These are phyloP conservation scores for Aphelenchoides fujianensis DNA, from an alignment of 1,140 invertebrate species.

Conservation along the genomic window DNA sequence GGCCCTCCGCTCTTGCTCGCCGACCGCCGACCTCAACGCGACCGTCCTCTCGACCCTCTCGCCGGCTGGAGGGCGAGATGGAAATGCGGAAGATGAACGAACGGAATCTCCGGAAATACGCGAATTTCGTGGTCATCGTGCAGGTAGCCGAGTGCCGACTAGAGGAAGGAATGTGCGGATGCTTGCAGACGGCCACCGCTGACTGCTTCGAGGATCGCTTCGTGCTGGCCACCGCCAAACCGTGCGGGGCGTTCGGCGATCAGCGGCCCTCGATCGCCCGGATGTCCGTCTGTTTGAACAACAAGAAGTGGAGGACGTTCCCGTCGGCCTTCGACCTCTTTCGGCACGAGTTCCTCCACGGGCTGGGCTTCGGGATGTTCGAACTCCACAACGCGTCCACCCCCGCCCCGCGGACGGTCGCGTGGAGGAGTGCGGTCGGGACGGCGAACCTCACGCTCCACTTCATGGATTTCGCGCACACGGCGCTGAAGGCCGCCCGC, in stretches of 20 bases:
- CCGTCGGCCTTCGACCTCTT: conserved; percentile 29
- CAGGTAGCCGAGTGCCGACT: neutral
- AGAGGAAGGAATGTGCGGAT: no score
- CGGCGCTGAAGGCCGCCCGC: conserved; percentile 27
- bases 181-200: neutral
- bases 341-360: conserved; percentile 43
- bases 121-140: neutral
- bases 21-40: neutral
- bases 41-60: neutral
- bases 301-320: conserved; percentile 29
- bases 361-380: conserved; percentile 37
- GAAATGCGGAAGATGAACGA: neutral
- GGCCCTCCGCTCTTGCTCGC: neutral
- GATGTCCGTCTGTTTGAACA: conserved; percentile 33
- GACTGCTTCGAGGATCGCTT: neutral
- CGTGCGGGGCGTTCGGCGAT: neutral
- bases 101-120: neutral
- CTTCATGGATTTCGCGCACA: conserved; percentile 40
- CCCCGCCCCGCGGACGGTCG: conserved; percentile 2
- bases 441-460: conserved; percentile 17
- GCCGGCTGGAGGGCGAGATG: neutral
- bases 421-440: neutral
- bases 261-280: neutral
- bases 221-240: neutral
- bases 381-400: conserved; percentile 12